Conservation (phyloP, 37 sponge, comb jelly and placozoan species). For the Diacarnus erythraeanus region DNA sequence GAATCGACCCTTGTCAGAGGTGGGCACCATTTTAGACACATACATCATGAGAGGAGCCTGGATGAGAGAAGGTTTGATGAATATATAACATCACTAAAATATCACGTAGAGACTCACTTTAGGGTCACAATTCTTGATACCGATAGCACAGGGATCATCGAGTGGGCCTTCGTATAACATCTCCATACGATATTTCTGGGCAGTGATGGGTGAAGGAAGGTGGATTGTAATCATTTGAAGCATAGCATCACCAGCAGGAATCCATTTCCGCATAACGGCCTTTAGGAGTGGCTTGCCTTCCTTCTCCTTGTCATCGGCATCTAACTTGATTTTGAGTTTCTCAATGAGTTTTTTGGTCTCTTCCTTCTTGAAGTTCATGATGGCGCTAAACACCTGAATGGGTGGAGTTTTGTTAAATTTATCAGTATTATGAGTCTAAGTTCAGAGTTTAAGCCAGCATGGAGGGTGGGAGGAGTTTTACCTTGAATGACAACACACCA, state of each 20-base stretch:
- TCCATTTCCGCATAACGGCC: constrained; percentile 75
- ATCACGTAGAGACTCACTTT: constrained; percentile 43
- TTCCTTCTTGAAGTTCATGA: constrained; percentile 95
- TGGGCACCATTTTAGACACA: constrained; percentile 98
- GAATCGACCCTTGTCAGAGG: constrained; percentile 97
- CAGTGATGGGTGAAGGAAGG: constrained; percentile 96
- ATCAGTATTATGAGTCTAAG: too few species aligned
- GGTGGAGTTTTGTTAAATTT: too few species aligned
- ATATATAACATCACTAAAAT: too few species aligned
- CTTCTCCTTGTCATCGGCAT: constrained; percentile 74
- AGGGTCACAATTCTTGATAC: constrained; percentile 95
- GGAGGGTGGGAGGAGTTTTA: too few species aligned
- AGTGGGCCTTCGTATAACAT: constrained; percentile 97
- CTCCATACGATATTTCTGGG: constrained; percentile 98
- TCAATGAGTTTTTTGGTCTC: constrained; percentile 80
- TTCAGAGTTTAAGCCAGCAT: too few species aligned
- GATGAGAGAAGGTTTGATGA: too few species aligned
- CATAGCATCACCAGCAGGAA: constrained; percentile 95
- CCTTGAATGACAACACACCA: too few species aligned
- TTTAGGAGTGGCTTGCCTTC: constrained; percentile 65
- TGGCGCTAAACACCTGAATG: constrained; percentile 89
- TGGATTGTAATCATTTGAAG: constrained; percentile 98
- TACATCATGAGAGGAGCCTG: constrained; percentile 98
- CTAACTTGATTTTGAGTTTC: constrained; percentile 86
- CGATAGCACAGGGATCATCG: constrained; percentile 90